A percentile compares a stretch with the other conserved stretches of the same genome.
Conservation (phyloP, 1,140 invertebrate species). For the Pseudoatta argentina region DNA sequence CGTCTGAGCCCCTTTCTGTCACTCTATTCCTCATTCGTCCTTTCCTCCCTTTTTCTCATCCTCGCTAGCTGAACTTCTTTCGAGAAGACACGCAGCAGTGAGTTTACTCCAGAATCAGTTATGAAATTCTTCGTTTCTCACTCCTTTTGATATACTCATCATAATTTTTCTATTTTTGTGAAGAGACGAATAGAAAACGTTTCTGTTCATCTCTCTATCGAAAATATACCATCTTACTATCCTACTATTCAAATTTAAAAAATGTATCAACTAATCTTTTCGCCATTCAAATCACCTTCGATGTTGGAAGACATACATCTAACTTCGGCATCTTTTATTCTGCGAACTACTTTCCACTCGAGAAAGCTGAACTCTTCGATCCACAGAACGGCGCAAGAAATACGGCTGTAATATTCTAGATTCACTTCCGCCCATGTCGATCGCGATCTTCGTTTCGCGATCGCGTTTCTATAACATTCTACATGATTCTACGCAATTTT, state of each 20-base stretch:
- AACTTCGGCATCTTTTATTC: neutral
- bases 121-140: conserved; percentile 1
- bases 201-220: neutral
- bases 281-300: neutral
- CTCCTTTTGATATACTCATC: neutral
- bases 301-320: neutral
- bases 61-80: neutral
- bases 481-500: neutral
- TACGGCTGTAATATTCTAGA: conserved; percentile 37
- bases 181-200: neutral
- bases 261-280: neutral
- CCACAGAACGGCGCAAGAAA: conserved; percentile 47
- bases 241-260: neutral
- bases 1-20: conserved; percentile 21
- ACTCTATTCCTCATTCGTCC: conserved; percentile 7
- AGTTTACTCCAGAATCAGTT: conserved; percentile 17
- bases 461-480: neutral
- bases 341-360: conserved; percentile 41
- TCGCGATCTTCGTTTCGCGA: conserved; percentile 12
- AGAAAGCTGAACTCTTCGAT: conserved; percentile 53
- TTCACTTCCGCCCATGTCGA: neutral
- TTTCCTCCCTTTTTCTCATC: neutral
- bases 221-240: neutral
- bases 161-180: neutral
- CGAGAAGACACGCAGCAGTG: neutral